A percentile compares a stretch with the other conserved stretches of the same genome.
Evolutionary conservation across 2,113 vertebrate genomes (phyloP).

Genomic region (Psilopsiagon aurifrons): DNA sequence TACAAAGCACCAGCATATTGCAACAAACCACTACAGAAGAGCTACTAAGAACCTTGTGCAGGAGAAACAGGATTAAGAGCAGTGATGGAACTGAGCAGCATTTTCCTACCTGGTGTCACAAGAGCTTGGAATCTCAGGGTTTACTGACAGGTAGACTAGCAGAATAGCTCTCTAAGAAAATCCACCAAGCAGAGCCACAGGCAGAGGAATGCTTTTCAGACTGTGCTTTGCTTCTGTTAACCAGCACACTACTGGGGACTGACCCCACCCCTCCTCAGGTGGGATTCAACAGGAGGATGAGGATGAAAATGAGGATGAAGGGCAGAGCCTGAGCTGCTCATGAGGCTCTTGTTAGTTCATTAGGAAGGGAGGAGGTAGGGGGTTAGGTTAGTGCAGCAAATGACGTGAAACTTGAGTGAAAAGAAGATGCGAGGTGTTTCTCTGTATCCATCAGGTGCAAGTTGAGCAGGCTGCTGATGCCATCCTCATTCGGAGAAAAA

Average conservation of each 20-base stretch:
- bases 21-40: accelerated
- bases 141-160: accelerated
- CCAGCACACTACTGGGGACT: accelerated
- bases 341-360: accelerated
- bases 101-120: not conserved
- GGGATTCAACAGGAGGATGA: not conserved
- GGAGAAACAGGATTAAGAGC: not conserved
- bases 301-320: not conserved
- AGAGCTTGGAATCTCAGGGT: accelerated
- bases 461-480: not conserved
- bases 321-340: not conserved
- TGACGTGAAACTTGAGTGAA: not conserved
- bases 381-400: not conserved
- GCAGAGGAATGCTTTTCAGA: accelerated
- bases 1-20: not conserved
- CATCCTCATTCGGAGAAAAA: accelerated
- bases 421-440: not conserved
- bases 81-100: accelerated
- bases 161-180: accelerated
- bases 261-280: not conserved
- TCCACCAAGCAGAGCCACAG: accelerated
- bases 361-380: not conserved
- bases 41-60: accelerated
- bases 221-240: not conserved
- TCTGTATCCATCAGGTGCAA: not conserved